Conservation (phyloP, 2,797 vertebrate genomes). For the Pogonophryne albipinna region DNA sequence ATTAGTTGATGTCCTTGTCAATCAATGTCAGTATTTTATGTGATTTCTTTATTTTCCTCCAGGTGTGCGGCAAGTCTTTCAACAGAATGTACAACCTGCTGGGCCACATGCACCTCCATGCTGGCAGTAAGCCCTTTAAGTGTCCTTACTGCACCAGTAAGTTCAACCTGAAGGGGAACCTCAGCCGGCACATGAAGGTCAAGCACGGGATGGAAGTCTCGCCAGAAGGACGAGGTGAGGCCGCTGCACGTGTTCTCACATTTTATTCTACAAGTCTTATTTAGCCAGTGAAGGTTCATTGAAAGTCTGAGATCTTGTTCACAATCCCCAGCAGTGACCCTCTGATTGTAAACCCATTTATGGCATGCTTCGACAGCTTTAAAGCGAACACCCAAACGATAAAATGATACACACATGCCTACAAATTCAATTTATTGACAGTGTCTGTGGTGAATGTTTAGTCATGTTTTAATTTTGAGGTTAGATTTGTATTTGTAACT, state of each 20-base stretch:
- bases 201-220: conserved; percentile 97
- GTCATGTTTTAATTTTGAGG: neutral
- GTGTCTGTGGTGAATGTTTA: neutral
- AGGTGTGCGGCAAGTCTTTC: conserved; percentile 99
- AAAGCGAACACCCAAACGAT: neutral
- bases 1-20: neutral
- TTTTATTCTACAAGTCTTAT: neutral
- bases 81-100: conserved; percentile 99
- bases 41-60: neutral
- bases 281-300: neutral
- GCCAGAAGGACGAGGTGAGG: conserved; percentile 93
- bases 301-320: neutral
- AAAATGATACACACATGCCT: neutral
- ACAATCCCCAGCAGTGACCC: neutral
- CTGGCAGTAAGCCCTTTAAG: conserved; percentile 98
- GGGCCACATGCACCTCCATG: conserved; percentile 98
- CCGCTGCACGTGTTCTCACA: neutral
- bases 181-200: conserved; percentile 99
- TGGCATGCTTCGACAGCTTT: neutral
- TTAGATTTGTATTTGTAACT: neutral
- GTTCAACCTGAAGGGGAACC: conserved; percentile 99
- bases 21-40: neutral
- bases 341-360: neutral
- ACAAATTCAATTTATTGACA: neutral
- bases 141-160: conserved; percentile 99